Evolutionary conservation across 2,888 invertebrate genomes (phyloP).

Genomic region (Brachypalpus laphriformis): DNA sequence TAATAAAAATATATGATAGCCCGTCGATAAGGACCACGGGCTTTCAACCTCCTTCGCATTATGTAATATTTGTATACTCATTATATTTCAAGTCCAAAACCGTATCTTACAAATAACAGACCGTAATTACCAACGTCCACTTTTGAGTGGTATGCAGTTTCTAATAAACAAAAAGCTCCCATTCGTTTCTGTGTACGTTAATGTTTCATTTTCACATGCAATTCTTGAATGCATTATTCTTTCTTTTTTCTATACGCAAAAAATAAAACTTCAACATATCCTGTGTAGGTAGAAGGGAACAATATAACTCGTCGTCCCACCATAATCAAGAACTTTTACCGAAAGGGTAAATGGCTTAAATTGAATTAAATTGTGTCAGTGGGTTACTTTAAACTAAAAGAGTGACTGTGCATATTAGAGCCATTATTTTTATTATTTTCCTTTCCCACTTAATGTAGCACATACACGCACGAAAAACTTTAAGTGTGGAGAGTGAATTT

Average conservation of each 20-base stretch:
- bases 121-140: too few species aligned
- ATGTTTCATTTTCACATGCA: constrained; percentile 1
- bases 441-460: constrained; percentile 35
- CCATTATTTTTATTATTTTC: constrained; percentile 23
- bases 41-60: too few species aligned
- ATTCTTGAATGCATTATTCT: constrained; percentile 39
- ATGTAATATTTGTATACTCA: too few species aligned
- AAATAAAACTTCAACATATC: constrained; percentile 34
- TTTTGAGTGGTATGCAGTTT: not conserved
- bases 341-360: constrained; percentile 67
- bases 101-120: too few species aligned
- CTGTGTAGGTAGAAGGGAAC: constrained; percentile 12
- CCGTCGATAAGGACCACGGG: too few species aligned
- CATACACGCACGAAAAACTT: constrained; percentile 64
- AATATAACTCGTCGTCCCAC: not conserved
- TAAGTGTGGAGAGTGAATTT: constrained; percentile 45
- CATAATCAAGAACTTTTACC: constrained; percentile 49
- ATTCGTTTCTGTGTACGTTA: constrained; percentile 17
- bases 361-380: constrained; percentile 73
- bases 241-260: constrained; percentile 2
- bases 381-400: constrained; percentile 65
- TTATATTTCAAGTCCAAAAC: too few species aligned
- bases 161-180: constrained; percentile 28
- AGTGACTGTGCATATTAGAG: constrained; percentile 34
- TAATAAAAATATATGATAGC: too few species aligned